Base-by-base conservation (phyloP, 1,140 invertebrate genomes). In the Drosophila cardini region DNA sequence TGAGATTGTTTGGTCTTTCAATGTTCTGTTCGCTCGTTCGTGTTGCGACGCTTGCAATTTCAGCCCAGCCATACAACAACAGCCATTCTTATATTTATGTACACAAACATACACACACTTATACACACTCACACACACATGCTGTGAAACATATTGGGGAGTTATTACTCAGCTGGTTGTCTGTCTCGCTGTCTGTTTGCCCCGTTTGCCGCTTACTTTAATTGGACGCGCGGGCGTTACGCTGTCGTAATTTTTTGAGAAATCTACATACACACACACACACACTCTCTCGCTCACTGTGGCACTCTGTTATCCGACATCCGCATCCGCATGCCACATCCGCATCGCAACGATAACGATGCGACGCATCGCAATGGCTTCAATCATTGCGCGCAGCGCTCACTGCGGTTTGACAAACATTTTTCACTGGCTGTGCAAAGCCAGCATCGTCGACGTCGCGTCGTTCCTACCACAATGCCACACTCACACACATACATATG, bases 1-100 rank as follows among this genome's bases (percentile, higher is more conserved):
- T 91, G 85, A 90, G 80, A 89, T 89, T 89, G 85, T 90, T 90
- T 89, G 85, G 85, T 89, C 86, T 89, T 85, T 90, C 80, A 90
- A 90, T 90, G 80, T 89, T 72, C 78, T 71, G 76, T 74, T 77
- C 71, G 75, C 55, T 80, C 74, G 74, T 80, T 84, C 84, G 74
- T 89, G 80, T 73, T 89, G 80, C 84, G 79, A 83, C 80, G 79
- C 83, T 89, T 86, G 83, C 83, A 86, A 83, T 84, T 84, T 84
- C 78, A 80, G 76, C 57, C 34, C 65, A 70, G 30, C 80, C 68
- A 45, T 61, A 75, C 70, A 55, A 10, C 70, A 38, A n/a, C 64
- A 71, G 13, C 43, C 40, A 73, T 74, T 74, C 65, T 70, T 63
- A 69, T 62, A 74, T 70, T 72, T 72, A 72, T 67, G 69, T 72